These are phyloP conservation scores for Cyanoramphus novaezelandiae DNA, from an alignment of 2,113 vertebrate genomes.

Conservation along the genomic window DNA sequence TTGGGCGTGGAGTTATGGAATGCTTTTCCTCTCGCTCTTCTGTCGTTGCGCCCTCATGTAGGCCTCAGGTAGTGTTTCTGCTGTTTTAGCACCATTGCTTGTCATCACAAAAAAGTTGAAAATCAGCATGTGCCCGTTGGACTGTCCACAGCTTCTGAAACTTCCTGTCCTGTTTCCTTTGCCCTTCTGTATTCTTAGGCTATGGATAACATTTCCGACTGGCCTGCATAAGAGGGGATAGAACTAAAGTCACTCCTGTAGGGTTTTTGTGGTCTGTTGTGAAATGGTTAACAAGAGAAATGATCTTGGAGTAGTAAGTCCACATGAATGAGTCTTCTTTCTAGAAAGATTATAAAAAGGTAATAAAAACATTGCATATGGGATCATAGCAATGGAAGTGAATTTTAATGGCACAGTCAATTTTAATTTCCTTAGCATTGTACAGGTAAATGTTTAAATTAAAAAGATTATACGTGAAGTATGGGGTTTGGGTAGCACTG, in stretches of 20 bases:
- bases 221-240: not conserved
- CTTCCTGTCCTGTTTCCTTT: not conserved
- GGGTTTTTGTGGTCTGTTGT: not conserved
- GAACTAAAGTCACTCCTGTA: not conserved
- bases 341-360: not conserved
- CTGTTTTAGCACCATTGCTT: not conserved
- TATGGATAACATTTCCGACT: not conserved
- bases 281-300: not conserved
- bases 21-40: not conserved
- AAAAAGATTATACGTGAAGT: not conserved
- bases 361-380: not conserved
- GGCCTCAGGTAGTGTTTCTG: not conserved
- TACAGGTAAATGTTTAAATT: not conserved
- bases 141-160: not conserved
- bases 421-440: not conserved
- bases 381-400: not conserved
- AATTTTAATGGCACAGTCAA: not conserved
- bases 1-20: not conserved
- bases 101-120: not conserved
- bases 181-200: not conserved
- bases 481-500: not conserved
- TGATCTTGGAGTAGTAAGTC: not conserved
- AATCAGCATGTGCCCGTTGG: not conserved
- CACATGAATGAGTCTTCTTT: not conserved
- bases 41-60: fast-evolving